Base-by-base conservation (phyloP, 2,888 invertebrate genomes). In the Phaedon cochleariae region DNA sequence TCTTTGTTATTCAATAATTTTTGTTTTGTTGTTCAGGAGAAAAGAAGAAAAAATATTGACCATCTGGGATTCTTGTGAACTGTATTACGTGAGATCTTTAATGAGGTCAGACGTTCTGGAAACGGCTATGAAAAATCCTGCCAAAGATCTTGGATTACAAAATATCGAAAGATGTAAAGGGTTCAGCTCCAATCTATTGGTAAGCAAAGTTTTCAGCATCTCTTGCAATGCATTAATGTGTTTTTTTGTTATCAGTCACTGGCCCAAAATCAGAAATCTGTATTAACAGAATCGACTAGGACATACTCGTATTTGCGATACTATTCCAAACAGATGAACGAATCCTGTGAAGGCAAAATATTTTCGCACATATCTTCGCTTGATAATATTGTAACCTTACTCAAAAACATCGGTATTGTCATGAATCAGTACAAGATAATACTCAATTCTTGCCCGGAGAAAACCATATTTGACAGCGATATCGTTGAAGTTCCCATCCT, bases 81-180 rank as follows among this genome's bases (percentile, higher is more conserved):
- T 86, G 62, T 93, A 93, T 80, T 93, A 91, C 81, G 89, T 90
- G 73, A 89, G 89, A 77, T 90, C 91, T 59, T 84, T 93, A 31
- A 88, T 91, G 15, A 86, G 93, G 51, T 85, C 90, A 66, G 87
- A 91, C 54, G 85, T 88, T 15, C 84, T 95, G 20, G 85, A 88
- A 4, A 81, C 85, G 0, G 87, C 89, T 0, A 79, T 93, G 5
- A 84, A 88, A 45, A 87, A 89, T 0, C 92, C 93, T 0, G 89
- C 92, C 22, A 87, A 90, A 73, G 96, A 97, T 75, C 83, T 97
- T 52, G 94, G 95, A 0, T 84, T 90, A 0, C 90, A 89, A 54
- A 93, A 94, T 75, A 88, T 94, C 55, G 95, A 96, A 74, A 87
- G 96, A 57, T 93, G 95, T 76, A 90, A 90, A 81, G 98, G 98